Conservation (phyloP, 2,888 invertebrate genomes). For the Apotomis betuletana region DNA sequence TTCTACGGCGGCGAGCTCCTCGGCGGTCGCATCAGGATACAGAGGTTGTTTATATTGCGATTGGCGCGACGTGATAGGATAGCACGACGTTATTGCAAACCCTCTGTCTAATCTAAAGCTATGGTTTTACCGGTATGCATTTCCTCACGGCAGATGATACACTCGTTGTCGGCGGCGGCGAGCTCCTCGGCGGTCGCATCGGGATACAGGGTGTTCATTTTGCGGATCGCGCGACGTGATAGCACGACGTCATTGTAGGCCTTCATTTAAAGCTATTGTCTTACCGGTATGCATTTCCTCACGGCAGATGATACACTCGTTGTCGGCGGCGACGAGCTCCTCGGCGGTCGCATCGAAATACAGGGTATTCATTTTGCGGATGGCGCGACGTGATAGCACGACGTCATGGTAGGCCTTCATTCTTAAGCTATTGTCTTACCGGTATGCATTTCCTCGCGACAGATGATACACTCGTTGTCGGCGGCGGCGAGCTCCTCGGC, state of each 20-base stretch:
- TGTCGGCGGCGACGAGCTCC: conserved; percentile 95
- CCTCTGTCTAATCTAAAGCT: conserved; percentile 88
- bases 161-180: conserved; percentile 96
- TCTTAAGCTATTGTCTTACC: conserved; percentile 81
- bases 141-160: conserved; percentile 98
- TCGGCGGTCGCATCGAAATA: conserved; percentile 98
- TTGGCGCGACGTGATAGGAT: conserved; percentile 98
- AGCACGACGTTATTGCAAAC: conserved; percentile 98
- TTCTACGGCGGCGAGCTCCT: conserved; percentile 95
- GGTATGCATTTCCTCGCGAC: conserved; percentile 92
- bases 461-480: conserved; percentile 99
- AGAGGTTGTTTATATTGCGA: conserved; percentile 97
- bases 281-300: conserved; percentile 89
- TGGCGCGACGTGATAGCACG: conserved; percentile 97
- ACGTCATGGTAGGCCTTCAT: conserved; percentile 99
- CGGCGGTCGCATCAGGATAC: conserved; percentile 97
- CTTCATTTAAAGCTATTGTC: conserved; percentile 87
- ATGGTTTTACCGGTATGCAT: conserved; percentile 85
- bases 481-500: conserved; percentile 94
- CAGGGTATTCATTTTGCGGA: conserved; percentile 98
- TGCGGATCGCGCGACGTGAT: conserved; percentile 97
- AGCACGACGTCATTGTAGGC: conserved; percentile 98
- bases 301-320: conserved; percentile 99
- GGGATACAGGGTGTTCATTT: conserved; percentile 99
- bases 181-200: conserved; percentile 97